phyloP scores from a whole-genome alignment of 2,888 invertebrate genomes.

The Celastrina argiolus region DNA sequence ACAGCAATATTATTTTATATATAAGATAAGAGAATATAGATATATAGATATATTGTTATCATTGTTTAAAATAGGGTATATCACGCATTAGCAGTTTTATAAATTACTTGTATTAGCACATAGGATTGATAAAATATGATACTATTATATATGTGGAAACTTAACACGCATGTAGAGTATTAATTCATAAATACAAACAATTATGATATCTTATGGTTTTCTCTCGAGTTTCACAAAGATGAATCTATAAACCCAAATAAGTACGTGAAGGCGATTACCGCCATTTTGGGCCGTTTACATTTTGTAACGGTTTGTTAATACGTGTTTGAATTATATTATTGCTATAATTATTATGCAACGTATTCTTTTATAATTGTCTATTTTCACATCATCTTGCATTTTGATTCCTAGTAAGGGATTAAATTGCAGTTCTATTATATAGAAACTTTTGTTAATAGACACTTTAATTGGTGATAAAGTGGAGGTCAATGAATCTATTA shows the following conservation, averaged over 20 bases:
- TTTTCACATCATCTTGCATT: neutral
- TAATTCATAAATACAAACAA: neutral
- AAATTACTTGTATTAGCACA: too few relatives aligned
- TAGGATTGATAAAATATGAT: too few relatives aligned
- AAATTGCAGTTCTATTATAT: constrained; percentile 1
- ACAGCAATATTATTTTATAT: too few relatives aligned
- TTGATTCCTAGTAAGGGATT: neutral
- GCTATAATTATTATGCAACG: constrained; percentile 1
- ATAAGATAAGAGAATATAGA: too few relatives aligned
- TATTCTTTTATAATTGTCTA: neutral
- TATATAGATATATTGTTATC: too few relatives aligned
- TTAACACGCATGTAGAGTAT: too few relatives aligned
- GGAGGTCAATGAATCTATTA: neutral
- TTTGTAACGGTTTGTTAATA: neutral
- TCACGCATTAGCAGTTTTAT: too few relatives aligned
- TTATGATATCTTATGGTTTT: constrained; percentile 12
- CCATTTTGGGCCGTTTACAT: constrained; percentile 8
- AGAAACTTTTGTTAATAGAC: neutral
- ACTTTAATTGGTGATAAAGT: neutral
- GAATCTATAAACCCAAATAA: constrained; percentile 6
- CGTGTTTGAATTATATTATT: constrained; percentile 13
- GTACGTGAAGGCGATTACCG: neutral
- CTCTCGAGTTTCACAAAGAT: constrained; percentile 11
- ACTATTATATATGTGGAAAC: too few relatives aligned
- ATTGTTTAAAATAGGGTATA: too few relatives aligned